Evolutionary conservation across 2,888 invertebrate species (phyloP).

Genomic region (Urechis unicinctus): DNA sequence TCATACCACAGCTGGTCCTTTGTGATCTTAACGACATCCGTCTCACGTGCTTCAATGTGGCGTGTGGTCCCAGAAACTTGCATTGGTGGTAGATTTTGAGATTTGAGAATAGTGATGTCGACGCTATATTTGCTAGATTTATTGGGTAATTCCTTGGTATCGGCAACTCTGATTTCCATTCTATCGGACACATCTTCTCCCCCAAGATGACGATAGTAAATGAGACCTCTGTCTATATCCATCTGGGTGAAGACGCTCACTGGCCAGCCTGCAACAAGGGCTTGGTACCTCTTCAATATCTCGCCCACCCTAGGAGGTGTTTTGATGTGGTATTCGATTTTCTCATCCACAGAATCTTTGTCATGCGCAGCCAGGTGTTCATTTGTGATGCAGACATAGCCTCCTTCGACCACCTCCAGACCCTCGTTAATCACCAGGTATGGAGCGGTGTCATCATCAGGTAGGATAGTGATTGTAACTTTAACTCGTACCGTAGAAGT

Average conservation of each 20-base stretch:
- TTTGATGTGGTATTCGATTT: slow-evolving; percentile 38
- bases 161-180: slow-evolving; percentile 40
- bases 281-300: slow-evolving; percentile 33
- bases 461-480: slow-evolving; percentile 44
- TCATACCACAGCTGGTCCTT: slow-evolving; percentile 40
- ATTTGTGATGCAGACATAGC: slow-evolving; percentile 33
- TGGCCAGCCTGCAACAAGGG: slow-evolving; percentile 33
- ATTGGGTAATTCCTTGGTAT: slow-evolving; percentile 44
- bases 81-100: slow-evolving; percentile 43
- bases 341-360: slow-evolving; percentile 39
- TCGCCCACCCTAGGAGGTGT: slow-evolving; percentile 40
- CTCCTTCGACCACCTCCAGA: slow-evolving; percentile 41
- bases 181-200: slow-evolving; percentile 35
- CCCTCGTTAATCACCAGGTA: slow-evolving; percentile 42
- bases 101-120: slow-evolving; percentile 34
- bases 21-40: slow-evolving; percentile 38
- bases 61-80: slow-evolving; percentile 33
- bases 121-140: slow-evolving; percentile 39
- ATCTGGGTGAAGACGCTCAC: slow-evolving; percentile 41
- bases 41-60: slow-evolving; percentile 36
- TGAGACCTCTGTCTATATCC: slow-evolving; percentile 42
- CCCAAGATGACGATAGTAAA: slow-evolving; percentile 46
- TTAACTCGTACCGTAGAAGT: slow-evolving; percentile 35
- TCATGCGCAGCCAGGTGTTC: slow-evolving; percentile 40
- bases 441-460: slow-evolving; percentile 47